Conservation (phyloP, 1,140 invertebrate genomes). For the Apis laboriosa region DNA sequence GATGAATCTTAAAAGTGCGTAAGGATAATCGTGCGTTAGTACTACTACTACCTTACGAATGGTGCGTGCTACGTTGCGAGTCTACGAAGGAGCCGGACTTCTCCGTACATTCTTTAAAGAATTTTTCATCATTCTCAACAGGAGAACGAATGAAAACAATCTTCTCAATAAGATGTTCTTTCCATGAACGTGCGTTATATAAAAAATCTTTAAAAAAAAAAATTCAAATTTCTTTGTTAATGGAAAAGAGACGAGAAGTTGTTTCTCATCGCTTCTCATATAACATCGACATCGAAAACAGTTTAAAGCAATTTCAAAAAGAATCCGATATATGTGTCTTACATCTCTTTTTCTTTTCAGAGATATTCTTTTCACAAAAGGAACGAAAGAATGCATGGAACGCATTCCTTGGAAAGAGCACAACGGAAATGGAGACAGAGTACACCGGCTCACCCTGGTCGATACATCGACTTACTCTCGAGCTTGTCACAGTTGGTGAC, state of each 20-base stretch:
- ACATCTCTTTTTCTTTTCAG: too few relatives aligned
- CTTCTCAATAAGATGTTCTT: background rate
- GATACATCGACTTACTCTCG: conserved; percentile 92
- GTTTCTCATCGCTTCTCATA: too few relatives aligned
- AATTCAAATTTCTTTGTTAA: too few relatives aligned
- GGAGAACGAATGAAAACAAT: background rate
- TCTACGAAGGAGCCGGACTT: conserved; percentile 70
- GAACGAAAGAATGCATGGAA: background rate
- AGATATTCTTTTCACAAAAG: too few relatives aligned
- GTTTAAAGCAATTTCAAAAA: too few relatives aligned
- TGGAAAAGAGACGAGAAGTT: too few relatives aligned
- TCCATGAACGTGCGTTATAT: background rate
- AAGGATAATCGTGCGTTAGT: conserved; percentile 69
- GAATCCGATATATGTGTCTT: too few relatives aligned
- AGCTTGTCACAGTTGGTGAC: conserved; percentile 97
- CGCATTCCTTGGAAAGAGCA: background rate
- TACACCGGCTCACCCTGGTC: conserved; percentile 60
- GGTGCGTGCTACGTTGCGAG: conserved; percentile 80
- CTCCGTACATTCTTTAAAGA: conserved; percentile 13
- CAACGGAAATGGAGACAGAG: conserved; percentile 26
- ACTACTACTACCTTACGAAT: conserved; percentile 43
- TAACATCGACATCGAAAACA: too few relatives aligned
- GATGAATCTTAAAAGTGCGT: conserved; percentile 22
- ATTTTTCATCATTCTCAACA: background rate
- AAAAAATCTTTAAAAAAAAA: too few relatives aligned